Base-by-base conservation (phyloP, 2,113 vertebrate genomes). In the Candoia aspera region DNA sequence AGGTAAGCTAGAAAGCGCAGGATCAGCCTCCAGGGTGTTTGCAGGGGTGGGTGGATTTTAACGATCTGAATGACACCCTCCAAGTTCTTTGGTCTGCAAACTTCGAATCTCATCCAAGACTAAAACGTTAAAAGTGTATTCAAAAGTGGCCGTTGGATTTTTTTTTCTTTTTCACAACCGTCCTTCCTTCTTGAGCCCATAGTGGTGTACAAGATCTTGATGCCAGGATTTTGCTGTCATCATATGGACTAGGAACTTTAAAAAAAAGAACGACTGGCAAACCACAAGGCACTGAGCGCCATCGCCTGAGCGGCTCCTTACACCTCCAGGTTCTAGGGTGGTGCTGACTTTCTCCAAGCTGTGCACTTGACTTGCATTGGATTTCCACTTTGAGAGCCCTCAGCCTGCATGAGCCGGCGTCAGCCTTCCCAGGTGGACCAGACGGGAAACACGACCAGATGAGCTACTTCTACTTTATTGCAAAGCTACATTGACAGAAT, bases 1-100 rank as follows among this genome's bases (percentile, higher is more conserved):
- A 97, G 97, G 98, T 98, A 89, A 95, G n/a, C 0, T 85, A 6
- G 29, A 8, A 24, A 53, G 17, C 29, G 0, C 23, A 9, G 2
- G n/a, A 73, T 53, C 4, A 15, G 5, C 24, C 8, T 88, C 33
- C 1, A 15, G 33, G 12, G 21, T 42, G 21, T 17, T 10, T 6
- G n/a, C 2, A 33, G 26, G 26, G 46, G 23, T 19, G 58, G 2
- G 6, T 2, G 13, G 13, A 3, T 64, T 64, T 26, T 19, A n/a
- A 24, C 26, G 1, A 6, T 26, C 26, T n/a, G 42, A 12, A 53
- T 11, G 26, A 54, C 8, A n/a, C 87, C 46, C 2, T 53, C 2
- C 42, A 9, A 1, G 3, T 60, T 88, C 21, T 42, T 29, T 17
- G 49, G 33, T 26, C 46, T n/a, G 24, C 8, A 64, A 19, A 11